Evolutionary conservation across 2,888 invertebrate genomes (phyloP), one percentile per base, ranked within the genome.

Genomic region (Cistogaster globosa): DNA sequence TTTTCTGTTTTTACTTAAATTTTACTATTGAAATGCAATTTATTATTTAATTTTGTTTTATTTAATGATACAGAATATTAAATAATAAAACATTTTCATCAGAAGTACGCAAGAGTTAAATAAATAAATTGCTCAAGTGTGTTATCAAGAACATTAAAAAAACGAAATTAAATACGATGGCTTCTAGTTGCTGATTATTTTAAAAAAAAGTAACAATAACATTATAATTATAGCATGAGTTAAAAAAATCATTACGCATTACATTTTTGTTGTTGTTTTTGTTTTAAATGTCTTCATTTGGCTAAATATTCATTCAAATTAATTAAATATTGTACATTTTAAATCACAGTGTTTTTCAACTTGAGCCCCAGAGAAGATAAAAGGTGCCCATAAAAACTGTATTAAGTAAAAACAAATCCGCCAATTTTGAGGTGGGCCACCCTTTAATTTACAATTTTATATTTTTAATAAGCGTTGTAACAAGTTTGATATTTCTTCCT

Each of bases 291-390:
- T 20, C 38, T 55, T 68, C n/a, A 57, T 57, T 57, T 45, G 6
- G 12, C 42, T 69, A 69, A 22, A 57, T 57, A 42, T 69, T 26
- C 42, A 45, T 6, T 36, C 4, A 68, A 68, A 68, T 68, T 14
- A 38, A 38, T 68, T 68, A 18, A 55, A 55, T 68, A 36, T 68
- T 69, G 57, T 42, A 26, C 45, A 69, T 36, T 55, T 38, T 38
- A 69, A 57, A 0, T 55, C 9, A 22, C n/a, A 57, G 22, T 26
- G 42, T 18, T 57, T 12, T 26, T 26, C 22, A 42, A 8, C 26
- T 26, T 58, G 1, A 26, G 14, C 12, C 8, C 26, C 12, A 2
- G 9, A 9, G n/a, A 22, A 11, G n/a, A 26, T 38, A 42, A 12
- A 57, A 18, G 2, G 12, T 36, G 32, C 20, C 38, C 36, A 36